Conservation (phyloP, 2,888 invertebrate genomes). For the Hybos culiciformis region DNA sequence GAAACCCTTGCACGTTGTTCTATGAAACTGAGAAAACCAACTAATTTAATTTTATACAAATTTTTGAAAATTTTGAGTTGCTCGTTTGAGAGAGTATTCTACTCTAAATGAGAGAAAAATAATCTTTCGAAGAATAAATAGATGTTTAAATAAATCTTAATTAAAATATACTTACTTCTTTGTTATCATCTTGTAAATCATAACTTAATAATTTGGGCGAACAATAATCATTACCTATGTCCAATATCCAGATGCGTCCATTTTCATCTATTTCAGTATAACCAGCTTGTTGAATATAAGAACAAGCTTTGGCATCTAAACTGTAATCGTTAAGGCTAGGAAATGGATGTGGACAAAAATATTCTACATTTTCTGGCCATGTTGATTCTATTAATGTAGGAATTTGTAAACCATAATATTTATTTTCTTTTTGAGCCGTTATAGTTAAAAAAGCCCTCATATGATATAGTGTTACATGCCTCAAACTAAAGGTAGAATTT, state of each 20-base stretch:
- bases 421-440: too few relatives aligned
- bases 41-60: too few relatives aligned
- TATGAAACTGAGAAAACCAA: too few relatives aligned
- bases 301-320: constrained; percentile 8
- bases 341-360: constrained; percentile 13
- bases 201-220: constrained; percentile 15
- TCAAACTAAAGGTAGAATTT: constrained; percentile 6
- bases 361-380: constrained; percentile 18
- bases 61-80: too few relatives aligned
- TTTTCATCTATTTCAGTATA: constrained; percentile 15
- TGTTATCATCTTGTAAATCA: too few relatives aligned
- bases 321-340: constrained; percentile 8
- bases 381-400: constrained; percentile 17
- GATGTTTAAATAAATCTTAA: constrained; percentile 6
- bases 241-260: constrained; percentile 16
- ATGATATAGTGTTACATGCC: constrained; percentile 15
- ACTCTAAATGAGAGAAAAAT: too few relatives aligned
- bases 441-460: constrained; percentile 15
- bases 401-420: background rate
- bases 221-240: constrained; percentile 15
- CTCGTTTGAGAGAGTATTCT: too few relatives aligned
- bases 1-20: too few relatives aligned
- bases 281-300: constrained; percentile 12
- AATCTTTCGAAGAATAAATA: too few relatives aligned
- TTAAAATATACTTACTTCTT: constrained; percentile 13